These are phyloP conservation scores for Drosophila ochracea DNA, from an alignment of 2,888 invertebrate genomes.

Conservation along the genomic window DNA sequence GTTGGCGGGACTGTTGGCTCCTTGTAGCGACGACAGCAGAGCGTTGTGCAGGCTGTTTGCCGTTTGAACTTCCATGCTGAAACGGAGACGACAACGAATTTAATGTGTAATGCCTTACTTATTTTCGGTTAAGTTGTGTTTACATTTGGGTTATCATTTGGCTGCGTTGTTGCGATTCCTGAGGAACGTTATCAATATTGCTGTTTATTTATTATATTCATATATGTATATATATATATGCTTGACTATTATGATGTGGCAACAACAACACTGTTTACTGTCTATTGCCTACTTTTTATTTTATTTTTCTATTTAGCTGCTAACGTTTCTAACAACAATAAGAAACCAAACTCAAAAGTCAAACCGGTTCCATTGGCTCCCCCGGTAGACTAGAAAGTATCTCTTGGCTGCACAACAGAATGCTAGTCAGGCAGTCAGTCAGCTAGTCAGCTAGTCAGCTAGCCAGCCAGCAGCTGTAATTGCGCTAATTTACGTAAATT, in stretches of 20 bases:
- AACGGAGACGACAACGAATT: background rate
- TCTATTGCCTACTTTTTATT: conserved; percentile 15
- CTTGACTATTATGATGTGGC: background rate
- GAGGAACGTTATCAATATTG: conserved; percentile 1
- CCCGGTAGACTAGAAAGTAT: conserved; percentile 63
- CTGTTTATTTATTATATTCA: background rate
- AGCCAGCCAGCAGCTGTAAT: conserved; percentile 51
- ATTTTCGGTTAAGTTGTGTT: background rate
- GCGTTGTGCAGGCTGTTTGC: conserved; percentile 79
- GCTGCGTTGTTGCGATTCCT: background rate
- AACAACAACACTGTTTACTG: conserved; percentile 22
- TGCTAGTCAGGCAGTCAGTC: conserved; percentile 23
- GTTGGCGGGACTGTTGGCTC: conserved; percentile 29
- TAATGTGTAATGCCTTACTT: background rate
- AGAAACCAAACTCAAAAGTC: conserved; percentile 29
- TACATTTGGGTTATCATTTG: background rate
- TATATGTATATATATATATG: background rate
- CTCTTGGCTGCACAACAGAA: conserved; percentile 45
- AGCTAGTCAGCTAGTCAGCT: background rate
- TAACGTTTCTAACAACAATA: conserved; percentile 33
- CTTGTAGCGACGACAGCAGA: conserved; percentile 69
- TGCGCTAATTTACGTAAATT: conserved; percentile 72
- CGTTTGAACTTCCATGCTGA: conserved; percentile 83
- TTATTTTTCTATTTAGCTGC: conserved; percentile 5
- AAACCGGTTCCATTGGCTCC: conserved; percentile 58